phyloP scores from a whole-genome alignment of 2,113 vertebrate species.

The Callipepla squamata region DNA sequence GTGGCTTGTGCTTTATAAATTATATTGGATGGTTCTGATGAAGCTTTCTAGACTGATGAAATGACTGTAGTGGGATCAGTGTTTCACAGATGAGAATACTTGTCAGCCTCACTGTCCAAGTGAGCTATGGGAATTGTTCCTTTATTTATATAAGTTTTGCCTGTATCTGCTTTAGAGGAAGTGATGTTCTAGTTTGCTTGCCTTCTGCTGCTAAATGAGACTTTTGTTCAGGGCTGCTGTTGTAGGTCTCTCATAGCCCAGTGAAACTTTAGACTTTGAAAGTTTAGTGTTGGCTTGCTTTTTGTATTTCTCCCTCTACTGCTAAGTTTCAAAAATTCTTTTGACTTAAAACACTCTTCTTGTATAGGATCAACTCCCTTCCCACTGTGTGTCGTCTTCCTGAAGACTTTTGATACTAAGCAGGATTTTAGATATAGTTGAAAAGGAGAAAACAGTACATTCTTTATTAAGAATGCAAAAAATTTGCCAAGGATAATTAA shows the following conservation, averaged over 20 bases:
- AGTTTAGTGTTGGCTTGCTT: neutral
- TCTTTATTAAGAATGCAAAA: neutral
- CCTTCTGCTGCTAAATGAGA: neutral
- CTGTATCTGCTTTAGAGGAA: neutral
- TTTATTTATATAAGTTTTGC: neutral
- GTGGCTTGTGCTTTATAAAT: neutral
- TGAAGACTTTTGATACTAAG: neutral
- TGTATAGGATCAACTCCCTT: neutral
- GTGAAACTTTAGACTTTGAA: neutral
- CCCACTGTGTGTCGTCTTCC: neutral
- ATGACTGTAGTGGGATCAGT: neutral
- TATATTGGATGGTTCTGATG: neutral
- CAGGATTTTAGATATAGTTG: neutral
- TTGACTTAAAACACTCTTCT: neutral
- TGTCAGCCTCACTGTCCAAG: neutral
- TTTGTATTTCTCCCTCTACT: neutral
- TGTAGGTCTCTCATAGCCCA: neutral
- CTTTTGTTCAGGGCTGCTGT: neutral
- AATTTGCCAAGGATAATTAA: neutral
- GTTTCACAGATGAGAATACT: neutral
- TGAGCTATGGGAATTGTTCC: neutral
- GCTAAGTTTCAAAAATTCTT: neutral
- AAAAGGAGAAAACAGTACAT: fast-evolving
- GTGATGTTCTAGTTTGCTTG: neutral
- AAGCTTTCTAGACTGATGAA: neutral